phyloP scores from a whole-genome alignment of 64 coral and sea anemone species.

The Porites australiensis region DNA sequence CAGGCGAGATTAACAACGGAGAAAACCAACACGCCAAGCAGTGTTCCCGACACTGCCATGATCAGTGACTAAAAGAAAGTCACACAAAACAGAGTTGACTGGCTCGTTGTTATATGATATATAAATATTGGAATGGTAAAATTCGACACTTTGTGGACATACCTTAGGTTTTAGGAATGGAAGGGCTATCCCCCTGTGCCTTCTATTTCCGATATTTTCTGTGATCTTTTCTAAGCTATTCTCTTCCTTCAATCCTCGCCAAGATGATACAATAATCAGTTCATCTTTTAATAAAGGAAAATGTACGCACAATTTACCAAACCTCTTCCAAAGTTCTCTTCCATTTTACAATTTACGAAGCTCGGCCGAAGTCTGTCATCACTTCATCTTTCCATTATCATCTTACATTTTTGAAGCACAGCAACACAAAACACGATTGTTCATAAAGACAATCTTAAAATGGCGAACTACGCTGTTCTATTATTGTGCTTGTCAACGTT shows the following conservation, averaged over 20 bases:
- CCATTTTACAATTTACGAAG: not conserved
- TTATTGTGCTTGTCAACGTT: not conserved
- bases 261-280: too few species aligned
- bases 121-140: too few species aligned
- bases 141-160: too few species aligned
- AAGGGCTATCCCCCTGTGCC: too few species aligned
- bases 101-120: not conserved
- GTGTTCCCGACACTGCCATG: conserved; percentile 14
- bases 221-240: too few species aligned
- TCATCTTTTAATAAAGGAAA: too few species aligned
- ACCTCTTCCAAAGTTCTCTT: not conserved
- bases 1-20: not conserved
- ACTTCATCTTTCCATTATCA: not conserved
- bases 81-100: not conserved
- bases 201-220: too few species aligned
- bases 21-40: not conserved
- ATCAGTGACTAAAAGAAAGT: not conserved
- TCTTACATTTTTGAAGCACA: not conserved
- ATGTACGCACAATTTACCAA: too few species aligned
- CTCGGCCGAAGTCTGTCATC: not conserved
- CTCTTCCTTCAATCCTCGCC: too few species aligned
- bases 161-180: too few species aligned
- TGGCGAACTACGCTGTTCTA: not conserved
- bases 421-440: conserved; percentile 14
- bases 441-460: not conserved